A percentile compares a stretch with the other conserved stretches of the same genome.
Evolutionary conservation across 2,888 invertebrate species (phyloP).

Genomic region (Mycalesis mineus): DNA sequence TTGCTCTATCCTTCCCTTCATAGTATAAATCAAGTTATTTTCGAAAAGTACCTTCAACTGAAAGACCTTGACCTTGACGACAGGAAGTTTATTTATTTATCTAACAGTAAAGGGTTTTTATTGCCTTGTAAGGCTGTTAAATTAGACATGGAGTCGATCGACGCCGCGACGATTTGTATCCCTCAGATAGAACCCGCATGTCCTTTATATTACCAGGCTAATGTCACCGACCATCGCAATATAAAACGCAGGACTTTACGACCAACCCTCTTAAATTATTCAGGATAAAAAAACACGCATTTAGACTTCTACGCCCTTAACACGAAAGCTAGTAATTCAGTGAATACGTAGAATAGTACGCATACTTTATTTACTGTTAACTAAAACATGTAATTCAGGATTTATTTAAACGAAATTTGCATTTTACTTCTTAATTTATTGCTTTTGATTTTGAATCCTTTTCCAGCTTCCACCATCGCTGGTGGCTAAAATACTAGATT

Average conservation of each 20-base stretch:
- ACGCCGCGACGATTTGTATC: conserved; percentile 1
- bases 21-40: no score
- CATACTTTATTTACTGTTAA: no score
- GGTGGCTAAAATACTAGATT: no score
- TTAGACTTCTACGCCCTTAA: neutral
- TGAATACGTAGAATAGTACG: neutral
- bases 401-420: no score
- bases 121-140: neutral
- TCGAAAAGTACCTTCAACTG: no score
- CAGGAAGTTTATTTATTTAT: no score
- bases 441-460: no score
- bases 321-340: neutral
- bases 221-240: conserved; percentile 4
- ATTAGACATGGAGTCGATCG: neutral
- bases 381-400: no score
- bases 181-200: conserved; percentile 2
- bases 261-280: conserved; percentile 11
- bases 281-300: neutral
- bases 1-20: no score
- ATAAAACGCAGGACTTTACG: conserved; percentile 10
- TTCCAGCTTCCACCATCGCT: no score
- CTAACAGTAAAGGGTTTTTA: neutral
- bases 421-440: no score
- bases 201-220: conserved; percentile 6
- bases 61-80: no score